Percentiles rank a stretch among this genome's conserved stretches.
These are phyloP conservation scores for Yponomeuta evonymella DNA, from an alignment of 2,888 invertebrate species.

Conservation along the genomic window DNA sequence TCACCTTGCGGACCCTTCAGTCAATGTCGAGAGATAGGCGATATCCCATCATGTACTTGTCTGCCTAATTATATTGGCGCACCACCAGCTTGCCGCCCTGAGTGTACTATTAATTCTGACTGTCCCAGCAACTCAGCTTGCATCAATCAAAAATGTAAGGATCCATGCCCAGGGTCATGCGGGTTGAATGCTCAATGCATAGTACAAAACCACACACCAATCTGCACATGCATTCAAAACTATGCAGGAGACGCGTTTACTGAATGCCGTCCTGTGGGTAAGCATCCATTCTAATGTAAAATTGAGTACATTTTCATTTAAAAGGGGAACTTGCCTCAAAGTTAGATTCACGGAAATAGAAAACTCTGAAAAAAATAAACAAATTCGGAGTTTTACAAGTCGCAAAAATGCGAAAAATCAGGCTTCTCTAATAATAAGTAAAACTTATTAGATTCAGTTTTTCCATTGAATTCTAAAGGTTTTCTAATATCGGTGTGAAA, in stretches of 20 bases:
- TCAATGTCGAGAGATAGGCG: conserved; percentile 77
- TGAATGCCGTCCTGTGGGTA: conserved; percentile 74
- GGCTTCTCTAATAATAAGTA: too few relatives aligned
- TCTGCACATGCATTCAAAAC: conserved; percentile 82
- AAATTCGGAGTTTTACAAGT: too few relatives aligned
- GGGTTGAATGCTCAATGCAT: conserved; percentile 78
- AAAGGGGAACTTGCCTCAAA: neutral
- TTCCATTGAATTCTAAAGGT: too few relatives aligned
- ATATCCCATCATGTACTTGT: conserved; percentile 80
- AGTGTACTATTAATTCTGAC: conserved; percentile 83
- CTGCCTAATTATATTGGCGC: conserved; percentile 80
- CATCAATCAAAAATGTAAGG: conserved; percentile 83
- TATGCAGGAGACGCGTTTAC: conserved; percentile 85
- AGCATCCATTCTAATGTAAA: conserved; percentile 26
- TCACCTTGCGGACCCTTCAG: conserved; percentile 82
- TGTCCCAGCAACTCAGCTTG: conserved; percentile 86
- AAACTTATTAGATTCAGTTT: too few relatives aligned
- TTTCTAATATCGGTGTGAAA: too few relatives aligned
- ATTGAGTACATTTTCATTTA: conserved; percentile 11
- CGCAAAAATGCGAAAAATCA: too few relatives aligned
- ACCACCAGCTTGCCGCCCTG: conserved; percentile 82
- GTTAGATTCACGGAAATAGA: too few relatives aligned
- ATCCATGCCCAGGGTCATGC: conserved; percentile 89
- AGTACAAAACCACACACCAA: conserved; percentile 84
- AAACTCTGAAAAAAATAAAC: too few relatives aligned